Base-by-base conservation (phyloP, 92 coral and sea anemone species). In the Epizoanthus rinbou region DNA sequence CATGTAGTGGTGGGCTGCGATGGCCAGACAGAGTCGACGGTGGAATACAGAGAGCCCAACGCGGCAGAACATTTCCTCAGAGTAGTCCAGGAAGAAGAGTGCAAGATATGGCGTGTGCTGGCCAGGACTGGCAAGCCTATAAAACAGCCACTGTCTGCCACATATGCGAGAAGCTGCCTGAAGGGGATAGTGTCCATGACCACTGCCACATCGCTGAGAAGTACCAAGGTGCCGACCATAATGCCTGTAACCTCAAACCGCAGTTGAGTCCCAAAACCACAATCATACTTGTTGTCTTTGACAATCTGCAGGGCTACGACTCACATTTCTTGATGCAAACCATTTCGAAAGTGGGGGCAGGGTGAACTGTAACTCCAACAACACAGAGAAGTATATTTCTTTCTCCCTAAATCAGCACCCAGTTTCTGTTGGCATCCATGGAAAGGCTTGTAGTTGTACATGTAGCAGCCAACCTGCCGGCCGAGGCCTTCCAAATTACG, bases 141-240 rank as follows among this genome's bases (percentile, higher is more conserved):
- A 4, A 35, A 35, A 35, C 39, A 35, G 39, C 39, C 39, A 35
- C 39, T 4, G 39, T 35, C 4, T 35, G 39, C 4, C 39, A 35
- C 39, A 35, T 35, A 2, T 35, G 4, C 4, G 39, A 35, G 39
- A 35, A 35, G 39, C 39, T 4, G 39, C 4, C 4, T 35, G 2
- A 35, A 2, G 39, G 39, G 39, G 39, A 35, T 35, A 4, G 4
- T 35, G 39, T 35, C 39, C 4, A 4, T 4, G 39, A 35, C 2
- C 39, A 69, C 39, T 82, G 86, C 50, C 79, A 82, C 69, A 52
- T 82, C 15, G 52, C 41, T 7, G 86, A 78, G 4, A 71, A 56
- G 60, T 82, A 23, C 69, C 86, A 78, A 21, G 79, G 80, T 3
- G 69, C 80, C 5, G 79, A 65, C 3, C 86, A 82, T 69, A 70